Percentiles rank a stretch among this genome's conserved stretches.
These are phyloP conservation scores for Cantharis flavilabris DNA, from an alignment of 2,888 invertebrate species.

Conservation along the genomic window DNA sequence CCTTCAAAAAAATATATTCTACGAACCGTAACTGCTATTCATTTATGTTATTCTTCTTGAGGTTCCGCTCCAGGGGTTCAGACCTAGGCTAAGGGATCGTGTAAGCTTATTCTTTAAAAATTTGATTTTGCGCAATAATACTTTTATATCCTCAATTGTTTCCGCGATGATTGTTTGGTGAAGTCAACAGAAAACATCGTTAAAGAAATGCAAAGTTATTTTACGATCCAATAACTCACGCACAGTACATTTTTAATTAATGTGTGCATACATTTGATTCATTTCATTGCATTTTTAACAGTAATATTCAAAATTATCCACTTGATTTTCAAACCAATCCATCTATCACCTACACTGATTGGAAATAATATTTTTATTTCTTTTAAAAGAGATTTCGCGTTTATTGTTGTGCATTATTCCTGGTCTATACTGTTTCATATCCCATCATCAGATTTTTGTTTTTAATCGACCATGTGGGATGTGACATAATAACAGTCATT, in stretches of 20 bases:
- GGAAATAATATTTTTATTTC: not conserved
- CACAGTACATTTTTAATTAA: not conserved
- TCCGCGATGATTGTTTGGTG: not conserved
- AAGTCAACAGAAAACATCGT: not conserved
- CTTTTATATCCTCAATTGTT: not conserved
- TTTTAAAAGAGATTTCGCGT: not conserved
- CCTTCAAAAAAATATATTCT: slow-evolving; percentile 9
- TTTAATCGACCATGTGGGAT: not conserved
- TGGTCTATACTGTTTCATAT: not conserved
- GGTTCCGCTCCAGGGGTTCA: slow-evolving; percentile 22
- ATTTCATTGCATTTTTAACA: not conserved
- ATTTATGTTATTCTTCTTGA: slow-evolving; percentile 5
- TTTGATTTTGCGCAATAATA: not conserved
- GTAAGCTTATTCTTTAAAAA: not conserved
- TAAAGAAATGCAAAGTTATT: not conserved
- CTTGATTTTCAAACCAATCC: too few relatives aligned
- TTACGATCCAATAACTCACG: not conserved
- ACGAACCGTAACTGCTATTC: slow-evolving; percentile 22
- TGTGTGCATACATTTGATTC: not conserved
- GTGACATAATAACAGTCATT: not conserved
- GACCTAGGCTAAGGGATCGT: not conserved
- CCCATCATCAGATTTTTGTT: not conserved
- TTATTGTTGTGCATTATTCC: not conserved
- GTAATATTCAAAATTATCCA: not conserved
- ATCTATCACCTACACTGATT: not conserved